These are phyloP conservation scores for Thysanoteuthis rhombus DNA, from an alignment of 2,888 invertebrate genomes.

Conservation along the genomic window DNA sequence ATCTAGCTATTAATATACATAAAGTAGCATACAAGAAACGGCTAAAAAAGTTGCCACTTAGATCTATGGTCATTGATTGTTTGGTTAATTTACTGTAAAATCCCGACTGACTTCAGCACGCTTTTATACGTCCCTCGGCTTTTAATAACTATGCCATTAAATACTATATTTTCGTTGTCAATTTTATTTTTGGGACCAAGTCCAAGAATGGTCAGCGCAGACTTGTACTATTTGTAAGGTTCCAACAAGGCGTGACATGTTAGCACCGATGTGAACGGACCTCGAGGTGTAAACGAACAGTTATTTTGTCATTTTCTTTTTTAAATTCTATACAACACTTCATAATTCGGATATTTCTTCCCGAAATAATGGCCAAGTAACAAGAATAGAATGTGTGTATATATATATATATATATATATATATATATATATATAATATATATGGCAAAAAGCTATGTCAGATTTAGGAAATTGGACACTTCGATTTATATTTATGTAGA, in stretches of 20 bases:
- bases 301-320: too few relatives aligned
- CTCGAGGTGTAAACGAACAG: too few relatives aligned
- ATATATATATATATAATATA: too few relatives aligned
- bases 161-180: neutral
- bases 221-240: neutral
- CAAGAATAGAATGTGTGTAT: too few relatives aligned
- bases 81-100: neutral
- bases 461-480: too few relatives aligned
- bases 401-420: too few relatives aligned
- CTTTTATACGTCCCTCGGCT: neutral
- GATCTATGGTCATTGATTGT: neutral
- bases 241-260: neutral
- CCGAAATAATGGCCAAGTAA: too few relatives aligned
- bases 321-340: neutral
- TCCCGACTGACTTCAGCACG: neutral
- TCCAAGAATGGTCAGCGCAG: neutral
- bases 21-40: neutral
- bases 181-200: neutral
- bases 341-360: neutral
- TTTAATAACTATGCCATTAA: neutral
- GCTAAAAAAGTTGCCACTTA: neutral
- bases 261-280: neutral
- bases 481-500: too few relatives aligned
- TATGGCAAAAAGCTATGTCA: too few relatives aligned
- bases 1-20: neutral